These are phyloP conservation scores for Hypercompe scribonia DNA, from an alignment of 2,888 invertebrate species.

Conservation along the genomic window DNA sequence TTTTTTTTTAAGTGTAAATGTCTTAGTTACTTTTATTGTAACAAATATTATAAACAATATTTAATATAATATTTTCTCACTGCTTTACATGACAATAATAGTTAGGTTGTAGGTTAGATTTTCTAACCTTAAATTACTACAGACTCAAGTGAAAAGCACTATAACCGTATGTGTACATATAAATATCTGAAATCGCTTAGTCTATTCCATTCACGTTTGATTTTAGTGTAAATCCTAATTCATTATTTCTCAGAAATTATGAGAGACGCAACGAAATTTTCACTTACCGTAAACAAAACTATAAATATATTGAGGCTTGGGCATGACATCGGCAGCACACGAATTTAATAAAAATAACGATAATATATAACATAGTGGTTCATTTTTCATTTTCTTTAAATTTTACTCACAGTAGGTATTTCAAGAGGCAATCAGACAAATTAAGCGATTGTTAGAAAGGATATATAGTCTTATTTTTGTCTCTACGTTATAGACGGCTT, in stretches of 20 bases:
- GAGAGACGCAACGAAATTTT: neutral
- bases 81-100: too few species aligned
- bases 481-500: neutral
- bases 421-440: neutral
- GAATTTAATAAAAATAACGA: neutral
- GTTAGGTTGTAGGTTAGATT: too few species aligned
- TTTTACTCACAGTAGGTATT: too few species aligned
- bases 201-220: neutral
- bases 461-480: neutral
- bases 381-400: neutral
- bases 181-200: neutral
- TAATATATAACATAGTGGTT: neutral
- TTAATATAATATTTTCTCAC: too few species aligned
- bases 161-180: neutral
- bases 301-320: neutral
- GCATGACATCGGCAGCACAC: neutral
- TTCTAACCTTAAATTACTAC: too few species aligned
- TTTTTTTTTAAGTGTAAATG: too few species aligned
- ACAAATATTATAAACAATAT: too few species aligned
- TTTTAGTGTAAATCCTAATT: neutral
- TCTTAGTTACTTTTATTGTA: too few species aligned
- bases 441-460: too few species aligned
- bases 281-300: conserved; percentile 9
- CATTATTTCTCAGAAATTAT: neutral
- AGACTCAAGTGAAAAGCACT: too few species aligned